phyloP scores from a whole-genome alignment of 2,113 vertebrate genomes.

The Phyllostomus hastatus region DNA sequence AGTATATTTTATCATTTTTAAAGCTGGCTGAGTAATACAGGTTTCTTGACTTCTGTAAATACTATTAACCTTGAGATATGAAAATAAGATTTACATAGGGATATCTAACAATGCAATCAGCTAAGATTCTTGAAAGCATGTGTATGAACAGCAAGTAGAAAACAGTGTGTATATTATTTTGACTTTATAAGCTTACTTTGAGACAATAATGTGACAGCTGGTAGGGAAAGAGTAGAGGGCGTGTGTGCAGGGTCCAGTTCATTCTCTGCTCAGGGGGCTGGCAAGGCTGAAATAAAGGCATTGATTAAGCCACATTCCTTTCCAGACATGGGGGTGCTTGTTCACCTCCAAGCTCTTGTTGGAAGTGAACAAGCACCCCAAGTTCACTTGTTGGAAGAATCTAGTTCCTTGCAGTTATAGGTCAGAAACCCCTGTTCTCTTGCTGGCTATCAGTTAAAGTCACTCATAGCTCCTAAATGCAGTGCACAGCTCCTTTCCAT shows the following conservation, averaged over 20 bases:
- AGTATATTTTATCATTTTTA: neutral
- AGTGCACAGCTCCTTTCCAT: neutral
- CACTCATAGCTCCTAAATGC: neutral
- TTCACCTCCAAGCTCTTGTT: too few relatives aligned
- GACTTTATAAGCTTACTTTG: neutral
- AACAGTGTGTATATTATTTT: neutral
- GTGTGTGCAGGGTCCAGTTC: rapidly evolving
- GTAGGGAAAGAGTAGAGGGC: neutral
- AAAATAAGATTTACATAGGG: neutral
- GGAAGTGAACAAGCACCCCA: neutral
- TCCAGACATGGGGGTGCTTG: neutral
- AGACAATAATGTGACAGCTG: neutral
- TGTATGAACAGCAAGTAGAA: neutral
- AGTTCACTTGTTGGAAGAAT: neutral
- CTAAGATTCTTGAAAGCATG: neutral
- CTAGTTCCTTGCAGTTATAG: too few relatives aligned
- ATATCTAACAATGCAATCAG: rapidly evolving
- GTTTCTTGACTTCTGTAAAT: neutral
- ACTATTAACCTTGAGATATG: neutral
- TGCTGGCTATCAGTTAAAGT: neutral
- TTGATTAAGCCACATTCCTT: rapidly evolving
- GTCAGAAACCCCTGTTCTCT: too few relatives aligned
- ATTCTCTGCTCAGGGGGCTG: neutral
- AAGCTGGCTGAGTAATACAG: neutral
- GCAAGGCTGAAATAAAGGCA: neutral